Evolutionary conservation across 2,113 vertebrate genomes (phyloP).

Genomic region (Zosterops pallidus): DNA sequence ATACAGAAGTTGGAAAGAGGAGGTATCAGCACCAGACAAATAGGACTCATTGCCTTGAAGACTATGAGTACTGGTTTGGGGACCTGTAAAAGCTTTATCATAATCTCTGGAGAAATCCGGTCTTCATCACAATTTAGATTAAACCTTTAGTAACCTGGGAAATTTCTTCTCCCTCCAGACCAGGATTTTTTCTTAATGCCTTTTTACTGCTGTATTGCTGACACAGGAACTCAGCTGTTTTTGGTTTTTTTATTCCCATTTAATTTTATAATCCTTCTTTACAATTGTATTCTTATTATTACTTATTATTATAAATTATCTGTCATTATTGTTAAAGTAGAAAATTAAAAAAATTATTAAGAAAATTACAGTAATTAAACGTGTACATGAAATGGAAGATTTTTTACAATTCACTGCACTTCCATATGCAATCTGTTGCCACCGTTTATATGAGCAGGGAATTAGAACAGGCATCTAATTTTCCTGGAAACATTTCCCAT

Average conservation of each 20-base stretch:
- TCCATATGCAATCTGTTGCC: not conserved
- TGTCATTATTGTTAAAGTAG: not conserved
- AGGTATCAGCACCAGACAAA: not conserved
- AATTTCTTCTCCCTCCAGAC: not conserved
- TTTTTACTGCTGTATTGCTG: not conserved
- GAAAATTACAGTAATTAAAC: conserved; percentile 5
- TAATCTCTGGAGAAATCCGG: not conserved
- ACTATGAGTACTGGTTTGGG: not conserved
- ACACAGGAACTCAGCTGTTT: not conserved
- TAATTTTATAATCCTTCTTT: not conserved
- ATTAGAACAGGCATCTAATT: not conserved
- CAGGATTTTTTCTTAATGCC: not conserved
- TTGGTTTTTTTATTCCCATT: not conserved
- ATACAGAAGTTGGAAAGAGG: not conserved
- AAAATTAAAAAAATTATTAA: not conserved
- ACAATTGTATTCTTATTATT: not conserved
- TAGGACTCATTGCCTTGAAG: not conserved
- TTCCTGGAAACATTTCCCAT: not conserved
- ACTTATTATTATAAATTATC: not conserved
- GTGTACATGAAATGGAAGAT: not conserved
- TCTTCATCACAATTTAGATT: not conserved
- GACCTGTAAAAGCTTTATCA: not conserved
- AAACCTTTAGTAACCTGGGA: not conserved
- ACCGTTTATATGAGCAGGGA: not conserved
- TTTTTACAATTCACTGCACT: not conserved